phyloP scores from a whole-genome alignment of 2,797 vertebrate genomes.

The Anomalospiza imberbis region DNA sequence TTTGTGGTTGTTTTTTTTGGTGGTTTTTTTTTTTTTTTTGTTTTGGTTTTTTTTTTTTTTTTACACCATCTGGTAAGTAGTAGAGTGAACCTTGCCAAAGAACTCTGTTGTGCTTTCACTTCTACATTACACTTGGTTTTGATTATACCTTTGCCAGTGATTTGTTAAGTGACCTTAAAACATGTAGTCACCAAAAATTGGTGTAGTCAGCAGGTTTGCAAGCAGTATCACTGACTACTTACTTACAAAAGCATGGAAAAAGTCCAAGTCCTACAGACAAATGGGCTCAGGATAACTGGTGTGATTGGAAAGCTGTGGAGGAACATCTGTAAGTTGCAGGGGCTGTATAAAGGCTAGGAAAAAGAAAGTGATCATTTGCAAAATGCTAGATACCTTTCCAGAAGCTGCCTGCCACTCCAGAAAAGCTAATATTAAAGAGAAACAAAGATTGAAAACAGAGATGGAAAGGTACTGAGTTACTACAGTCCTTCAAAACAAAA shows the following conservation, averaged over 20 bases:
- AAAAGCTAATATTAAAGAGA: not conserved
- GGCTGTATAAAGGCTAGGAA: fast-evolving
- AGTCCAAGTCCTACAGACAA: not conserved
- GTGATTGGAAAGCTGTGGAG: not conserved
- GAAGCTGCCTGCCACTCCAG: not conserved
- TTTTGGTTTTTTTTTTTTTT: not conserved
- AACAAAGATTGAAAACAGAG: not conserved
- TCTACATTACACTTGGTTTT: not conserved
- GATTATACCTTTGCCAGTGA: not conserved
- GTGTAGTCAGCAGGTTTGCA: not conserved
- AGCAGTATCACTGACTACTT: not conserved
- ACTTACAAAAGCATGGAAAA: not conserved
- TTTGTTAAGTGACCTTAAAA: not conserved
- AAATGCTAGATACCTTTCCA: not conserved
- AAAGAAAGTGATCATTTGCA: not conserved
- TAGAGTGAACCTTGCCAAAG: not conserved
- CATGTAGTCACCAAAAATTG: fast-evolving
- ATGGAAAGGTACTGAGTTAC: not conserved
- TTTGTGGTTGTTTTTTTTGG: no score
- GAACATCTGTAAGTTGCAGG: not conserved
- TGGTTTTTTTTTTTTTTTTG: not conserved
- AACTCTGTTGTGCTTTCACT: not conserved
- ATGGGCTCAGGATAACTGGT: not conserved
- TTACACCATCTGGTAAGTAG: not conserved
- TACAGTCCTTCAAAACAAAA: not conserved